Conservation (phyloP, 2,888 invertebrate species). For the Ormyrus thymus region DNA sequence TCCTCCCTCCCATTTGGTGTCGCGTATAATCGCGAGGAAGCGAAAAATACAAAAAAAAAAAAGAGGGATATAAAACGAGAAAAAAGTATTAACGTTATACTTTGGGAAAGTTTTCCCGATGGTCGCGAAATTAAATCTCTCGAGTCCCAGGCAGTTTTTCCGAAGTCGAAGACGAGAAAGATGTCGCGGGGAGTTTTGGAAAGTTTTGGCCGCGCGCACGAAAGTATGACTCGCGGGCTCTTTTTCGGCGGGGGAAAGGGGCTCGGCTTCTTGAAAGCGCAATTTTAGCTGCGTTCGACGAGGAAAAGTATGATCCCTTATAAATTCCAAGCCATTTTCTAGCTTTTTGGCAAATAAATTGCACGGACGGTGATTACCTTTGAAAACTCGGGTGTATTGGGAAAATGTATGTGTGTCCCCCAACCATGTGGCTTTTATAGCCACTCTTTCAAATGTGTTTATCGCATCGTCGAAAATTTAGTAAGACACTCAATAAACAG, state of each 20-base stretch:
- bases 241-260: neutral
- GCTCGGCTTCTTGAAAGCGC: neutral
- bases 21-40: neutral
- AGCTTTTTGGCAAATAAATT: no score
- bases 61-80: neutral
- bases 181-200: constrained; percentile 24
- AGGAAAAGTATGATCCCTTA: no score
- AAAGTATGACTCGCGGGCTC: neutral
- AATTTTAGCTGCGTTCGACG: neutral
- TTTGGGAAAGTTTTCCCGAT: constrained; percentile 8
- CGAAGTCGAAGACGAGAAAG: neutral
- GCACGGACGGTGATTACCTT: no score
- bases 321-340: no score
- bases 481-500: neutral
- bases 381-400: no score
- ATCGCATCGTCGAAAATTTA: neutral
- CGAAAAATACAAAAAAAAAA: neutral
- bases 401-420: no score
- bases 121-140: constrained; percentile 32
- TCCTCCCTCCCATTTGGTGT: neutral
- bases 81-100: neutral
- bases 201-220: constrained; percentile 1
- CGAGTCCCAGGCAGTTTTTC: neutral
- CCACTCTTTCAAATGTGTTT: neutral
- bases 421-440: no score